Evolutionary conservation across 2,888 invertebrate species (phyloP).

Genomic region (Calameuta pallipes): DNA sequence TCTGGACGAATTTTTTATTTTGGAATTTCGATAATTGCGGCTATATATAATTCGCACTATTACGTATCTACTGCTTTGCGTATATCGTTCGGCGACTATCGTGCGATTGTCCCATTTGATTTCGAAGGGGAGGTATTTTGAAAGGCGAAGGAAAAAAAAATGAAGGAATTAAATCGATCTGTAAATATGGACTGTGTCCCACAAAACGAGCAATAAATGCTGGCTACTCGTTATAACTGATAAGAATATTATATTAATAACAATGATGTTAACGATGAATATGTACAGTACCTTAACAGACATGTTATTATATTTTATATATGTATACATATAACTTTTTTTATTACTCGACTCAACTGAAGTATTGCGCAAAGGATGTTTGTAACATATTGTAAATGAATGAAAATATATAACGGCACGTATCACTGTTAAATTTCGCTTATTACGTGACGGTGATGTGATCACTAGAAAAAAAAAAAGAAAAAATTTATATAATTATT

Average conservation of each 20-base stretch:
- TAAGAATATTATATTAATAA: slow-evolving; percentile 1
- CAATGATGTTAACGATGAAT: slow-evolving; percentile 23
- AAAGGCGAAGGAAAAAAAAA: neutral
- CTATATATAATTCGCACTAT: neutral
- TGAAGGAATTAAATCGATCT: neutral
- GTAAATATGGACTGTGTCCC: neutral
- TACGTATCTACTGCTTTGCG: neutral
- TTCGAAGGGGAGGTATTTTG: neutral
- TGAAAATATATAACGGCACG: slow-evolving; percentile 43
- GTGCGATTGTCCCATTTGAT: neutral
- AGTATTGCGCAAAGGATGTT: slow-evolving; percentile 47
- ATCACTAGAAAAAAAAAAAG: neutral
- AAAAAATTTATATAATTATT: neutral
- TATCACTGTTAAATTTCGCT: slow-evolving; percentile 23
- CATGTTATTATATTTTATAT: slow-evolving; percentile 45
- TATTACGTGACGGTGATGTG: neutral
- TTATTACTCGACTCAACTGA: slow-evolving; percentile 46
- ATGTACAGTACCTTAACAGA: slow-evolving; percentile 49
- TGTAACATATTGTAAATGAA: slow-evolving; percentile 52
- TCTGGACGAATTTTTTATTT: neutral
- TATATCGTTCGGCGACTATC: neutral
- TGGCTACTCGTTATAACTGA: neutral
- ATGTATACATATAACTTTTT: slow-evolving; percentile 49
- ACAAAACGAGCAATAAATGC: neutral
- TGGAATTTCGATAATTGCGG: neutral